phyloP scores from a whole-genome alignment of 2,113 vertebrate genomes.

The Chloebia gouldiae region DNA sequence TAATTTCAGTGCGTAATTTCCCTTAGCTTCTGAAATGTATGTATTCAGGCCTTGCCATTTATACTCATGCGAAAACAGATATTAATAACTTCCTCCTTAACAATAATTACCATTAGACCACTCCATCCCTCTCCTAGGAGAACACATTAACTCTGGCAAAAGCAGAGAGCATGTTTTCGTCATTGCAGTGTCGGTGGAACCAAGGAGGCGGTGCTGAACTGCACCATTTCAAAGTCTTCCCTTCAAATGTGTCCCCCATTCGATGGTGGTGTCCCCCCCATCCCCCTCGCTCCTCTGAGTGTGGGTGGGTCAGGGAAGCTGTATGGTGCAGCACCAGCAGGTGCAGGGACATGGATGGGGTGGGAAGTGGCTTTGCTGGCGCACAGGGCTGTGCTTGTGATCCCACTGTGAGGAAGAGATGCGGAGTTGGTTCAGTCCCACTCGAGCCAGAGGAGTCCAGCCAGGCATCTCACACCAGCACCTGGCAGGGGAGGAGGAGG shows the following conservation, averaged over 20 bases:
- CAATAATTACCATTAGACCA: not conserved
- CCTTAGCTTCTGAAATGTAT: not conserved
- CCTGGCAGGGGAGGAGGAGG: not conserved
- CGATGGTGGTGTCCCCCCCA: too few relatives aligned
- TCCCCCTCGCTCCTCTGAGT: rapidly evolving
- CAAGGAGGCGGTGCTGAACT: too few relatives aligned
- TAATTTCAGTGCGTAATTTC: not conserved
- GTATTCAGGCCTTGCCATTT: slow-evolving; percentile 1
- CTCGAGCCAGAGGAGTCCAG: not conserved
- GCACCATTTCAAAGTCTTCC: rapidly evolving
- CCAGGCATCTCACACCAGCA: rapidly evolving
- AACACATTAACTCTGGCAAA: not conserved
- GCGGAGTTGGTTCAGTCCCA: rapidly evolving
- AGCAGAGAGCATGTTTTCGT: not conserved
- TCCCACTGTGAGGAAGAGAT: rapidly evolving
- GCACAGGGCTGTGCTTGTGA: not conserved
- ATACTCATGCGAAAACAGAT: not conserved
- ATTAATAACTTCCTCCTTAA: not conserved
- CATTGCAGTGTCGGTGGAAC: not conserved
- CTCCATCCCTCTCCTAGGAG: not conserved
- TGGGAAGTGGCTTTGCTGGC: rapidly evolving
- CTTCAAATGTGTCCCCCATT: too few relatives aligned
- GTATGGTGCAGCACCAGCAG: rapidly evolving
- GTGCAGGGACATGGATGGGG: rapidly evolving
- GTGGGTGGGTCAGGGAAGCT: not conserved